These are phyloP conservation scores for Dynastes maya DNA, from an alignment of 2,888 invertebrate species.

Conservation along the genomic window DNA sequence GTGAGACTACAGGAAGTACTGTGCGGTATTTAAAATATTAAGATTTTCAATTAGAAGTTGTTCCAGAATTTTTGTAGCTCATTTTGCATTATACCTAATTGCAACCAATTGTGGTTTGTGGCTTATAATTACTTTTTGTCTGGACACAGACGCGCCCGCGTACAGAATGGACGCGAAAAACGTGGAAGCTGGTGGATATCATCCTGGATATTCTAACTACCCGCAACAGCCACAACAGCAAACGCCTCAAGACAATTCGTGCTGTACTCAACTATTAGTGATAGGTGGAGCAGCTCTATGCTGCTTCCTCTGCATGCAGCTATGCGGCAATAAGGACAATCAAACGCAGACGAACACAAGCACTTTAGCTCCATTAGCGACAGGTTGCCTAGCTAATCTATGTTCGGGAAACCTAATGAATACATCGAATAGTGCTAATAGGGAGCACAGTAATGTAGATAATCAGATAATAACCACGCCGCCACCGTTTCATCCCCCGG, in stretches of 20 bases:
- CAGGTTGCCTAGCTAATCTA: constrained; percentile 47
- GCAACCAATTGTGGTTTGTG: constrained; percentile 51
- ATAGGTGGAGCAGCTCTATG: constrained; percentile 47
- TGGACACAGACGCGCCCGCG: constrained; percentile 60
- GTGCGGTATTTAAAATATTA: too few species aligned
- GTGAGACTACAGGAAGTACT: too few species aligned
- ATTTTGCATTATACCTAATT: background rate
- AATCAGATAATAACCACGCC: constrained; percentile 50
- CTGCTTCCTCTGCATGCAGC: constrained; percentile 49
- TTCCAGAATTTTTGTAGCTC: too few species aligned
- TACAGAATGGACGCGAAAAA: constrained; percentile 56
- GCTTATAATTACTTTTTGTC: constrained; percentile 54
- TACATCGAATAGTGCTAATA: constrained; percentile 36
- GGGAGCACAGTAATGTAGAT: constrained; percentile 42
- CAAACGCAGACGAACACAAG: constrained; percentile 36
- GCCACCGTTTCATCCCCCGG: constrained; percentile 39
- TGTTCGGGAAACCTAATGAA: constrained; percentile 40
- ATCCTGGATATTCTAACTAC: constrained; percentile 26
- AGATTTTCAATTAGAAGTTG: too few species aligned
- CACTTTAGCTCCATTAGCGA: constrained; percentile 40
- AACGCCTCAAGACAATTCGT: constrained; percentile 39
- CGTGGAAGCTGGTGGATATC: constrained; percentile 54
- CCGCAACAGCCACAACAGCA: constrained; percentile 32
- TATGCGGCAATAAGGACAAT: constrained; percentile 43
- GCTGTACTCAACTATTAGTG: constrained; percentile 42